phyloP scores from a whole-genome alignment of 2,888 invertebrate genomes.

The Scrobipalpa atriplicella region DNA sequence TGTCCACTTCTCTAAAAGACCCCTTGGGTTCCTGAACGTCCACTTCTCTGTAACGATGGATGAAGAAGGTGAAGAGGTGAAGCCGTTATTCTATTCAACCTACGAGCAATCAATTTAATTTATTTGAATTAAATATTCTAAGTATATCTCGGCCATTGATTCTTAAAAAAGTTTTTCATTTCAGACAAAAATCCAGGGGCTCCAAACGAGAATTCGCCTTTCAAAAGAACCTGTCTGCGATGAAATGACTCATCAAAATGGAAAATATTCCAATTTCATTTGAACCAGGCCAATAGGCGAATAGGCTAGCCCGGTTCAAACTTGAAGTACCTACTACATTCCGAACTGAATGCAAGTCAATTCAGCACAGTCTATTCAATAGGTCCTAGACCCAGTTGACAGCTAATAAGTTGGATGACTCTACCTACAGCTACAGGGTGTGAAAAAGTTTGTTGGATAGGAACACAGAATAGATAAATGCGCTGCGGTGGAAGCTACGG shows the following conservation, averaged over 20 bases:
- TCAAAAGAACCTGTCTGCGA: not conserved
- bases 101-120: no score
- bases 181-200: not conserved
- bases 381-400: not conserved
- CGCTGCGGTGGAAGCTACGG: no score
- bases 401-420: slow-evolving; percentile 1
- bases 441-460: not conserved
- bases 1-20: no score
- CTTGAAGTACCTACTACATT: not conserved
- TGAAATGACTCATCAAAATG: slow-evolving; percentile 6
- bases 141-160: no score
- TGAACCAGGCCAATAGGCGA: not conserved
- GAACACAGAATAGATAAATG: no score
- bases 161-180: not conserved
- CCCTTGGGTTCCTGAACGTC: no score
- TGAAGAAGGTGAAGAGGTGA: no score
- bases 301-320: not conserved
- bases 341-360: not conserved
- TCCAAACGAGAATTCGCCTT: not conserved
- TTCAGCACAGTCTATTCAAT: not conserved
- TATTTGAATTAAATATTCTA: no score
- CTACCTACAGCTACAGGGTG: not conserved
- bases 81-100: no score
- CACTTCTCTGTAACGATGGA: no score
- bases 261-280: slow-evolving; percentile 3